These are phyloP conservation scores for Scaptomyza polygonia DNA, from an alignment of 2,888 invertebrate species.

Conservation along the genomic window DNA sequence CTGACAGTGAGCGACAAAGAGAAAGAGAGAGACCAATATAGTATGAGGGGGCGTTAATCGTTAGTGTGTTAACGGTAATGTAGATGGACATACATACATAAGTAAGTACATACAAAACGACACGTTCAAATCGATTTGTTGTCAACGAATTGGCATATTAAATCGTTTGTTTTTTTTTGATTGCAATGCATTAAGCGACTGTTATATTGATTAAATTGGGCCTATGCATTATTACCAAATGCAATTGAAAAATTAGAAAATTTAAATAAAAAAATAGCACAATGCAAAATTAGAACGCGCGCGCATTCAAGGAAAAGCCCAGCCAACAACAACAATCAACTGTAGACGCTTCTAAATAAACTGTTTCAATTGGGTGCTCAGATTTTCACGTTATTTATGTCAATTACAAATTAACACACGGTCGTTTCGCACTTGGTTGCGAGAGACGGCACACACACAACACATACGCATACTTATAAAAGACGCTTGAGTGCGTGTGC, in stretches of 20 bases:
- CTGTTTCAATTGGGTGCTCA: conserved; percentile 12
- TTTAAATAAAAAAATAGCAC: not conserved
- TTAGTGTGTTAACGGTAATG: conserved; percentile 1
- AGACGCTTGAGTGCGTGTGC: conserved; percentile 30
- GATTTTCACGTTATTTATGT: conserved; percentile 56
- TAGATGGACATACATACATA: not conserved
- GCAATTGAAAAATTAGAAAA: not conserved
- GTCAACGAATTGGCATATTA: not conserved
- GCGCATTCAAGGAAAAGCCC: conserved; percentile 1
- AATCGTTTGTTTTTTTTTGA: not conserved
- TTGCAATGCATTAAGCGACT: not conserved
- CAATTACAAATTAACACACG: conserved; percentile 72
- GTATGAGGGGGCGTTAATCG: conserved; percentile 11
- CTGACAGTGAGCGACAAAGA: conserved; percentile 2
- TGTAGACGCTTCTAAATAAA: conserved; percentile 5
- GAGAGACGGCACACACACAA: conserved; percentile 2
- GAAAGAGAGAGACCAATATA: conserved; percentile 14
- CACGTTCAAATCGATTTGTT: conserved; percentile 18
- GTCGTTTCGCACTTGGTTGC: conserved; percentile 43
- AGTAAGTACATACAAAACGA: not conserved
- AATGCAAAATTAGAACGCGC: not conserved
- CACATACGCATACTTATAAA: conserved; percentile 12
- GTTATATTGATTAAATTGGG: conserved; percentile 1
- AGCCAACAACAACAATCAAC: conserved; percentile 11
- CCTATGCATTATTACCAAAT: conserved; percentile 4